Percentiles rank a stretch among this genome's conserved stretches.
Evolutionary conservation across 2,113 vertebrate species (phyloP).

Genomic region (Myotis davidii): DNA sequence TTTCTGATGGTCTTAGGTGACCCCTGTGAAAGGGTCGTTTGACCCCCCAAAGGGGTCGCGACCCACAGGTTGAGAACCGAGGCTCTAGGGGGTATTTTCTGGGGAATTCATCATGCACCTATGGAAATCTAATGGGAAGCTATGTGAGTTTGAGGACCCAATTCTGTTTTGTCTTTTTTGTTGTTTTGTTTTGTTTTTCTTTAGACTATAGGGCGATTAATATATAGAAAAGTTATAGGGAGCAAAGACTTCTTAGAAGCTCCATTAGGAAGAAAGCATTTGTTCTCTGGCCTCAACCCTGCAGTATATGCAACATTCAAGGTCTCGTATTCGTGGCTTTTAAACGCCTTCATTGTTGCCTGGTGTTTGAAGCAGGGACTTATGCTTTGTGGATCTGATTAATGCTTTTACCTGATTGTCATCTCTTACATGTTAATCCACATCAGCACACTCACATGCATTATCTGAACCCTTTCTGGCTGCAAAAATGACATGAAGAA

Average conservation of each 20-base stretch:
- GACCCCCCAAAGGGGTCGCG: too few species aligned
- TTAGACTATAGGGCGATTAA: not conserved
- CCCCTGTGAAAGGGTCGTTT: too few species aligned
- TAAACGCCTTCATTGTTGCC: not conserved
- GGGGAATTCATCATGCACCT: not conserved
- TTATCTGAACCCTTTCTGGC: not conserved
- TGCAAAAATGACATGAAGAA: not conserved
- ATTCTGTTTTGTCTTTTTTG: not conserved
- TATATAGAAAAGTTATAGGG: not conserved
- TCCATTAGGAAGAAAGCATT: not conserved
- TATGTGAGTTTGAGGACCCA: not conserved
- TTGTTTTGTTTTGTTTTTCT: slow-evolving; percentile 8
- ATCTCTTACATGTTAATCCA: not conserved
- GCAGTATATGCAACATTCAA: rapidly evolving
- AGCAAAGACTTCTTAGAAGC: not conserved
- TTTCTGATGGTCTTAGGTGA: too few species aligned
- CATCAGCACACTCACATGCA: not conserved
- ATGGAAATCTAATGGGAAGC: not conserved
- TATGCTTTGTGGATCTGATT: not conserved
- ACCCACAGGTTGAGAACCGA: too few species aligned
- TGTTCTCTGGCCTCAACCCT: not conserved
- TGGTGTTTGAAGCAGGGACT: not conserved
- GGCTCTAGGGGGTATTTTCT: not conserved
- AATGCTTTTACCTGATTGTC: not conserved
- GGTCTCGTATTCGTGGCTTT: not conserved